Percentiles rank a stretch among this genome's conserved stretches.
Evolutionary conservation across 2,113 vertebrate genomes (phyloP).

Genomic region (Pseudopipra pipra): DNA sequence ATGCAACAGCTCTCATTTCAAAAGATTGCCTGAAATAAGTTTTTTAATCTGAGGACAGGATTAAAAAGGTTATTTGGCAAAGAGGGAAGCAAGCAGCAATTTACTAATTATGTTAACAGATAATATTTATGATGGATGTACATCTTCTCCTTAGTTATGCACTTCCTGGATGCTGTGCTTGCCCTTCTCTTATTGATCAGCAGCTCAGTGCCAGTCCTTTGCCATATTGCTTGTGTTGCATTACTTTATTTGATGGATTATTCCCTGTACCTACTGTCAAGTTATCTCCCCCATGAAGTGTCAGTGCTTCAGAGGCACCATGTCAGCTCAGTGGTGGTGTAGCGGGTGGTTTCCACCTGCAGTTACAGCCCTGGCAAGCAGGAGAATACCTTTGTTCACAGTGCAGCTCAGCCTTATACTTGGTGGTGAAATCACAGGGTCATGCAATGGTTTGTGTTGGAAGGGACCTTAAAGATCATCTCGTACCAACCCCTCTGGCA

Average conservation of each 20-base stretch:
- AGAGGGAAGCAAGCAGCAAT: neutral
- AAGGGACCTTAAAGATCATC: neutral
- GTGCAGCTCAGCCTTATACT: neutral
- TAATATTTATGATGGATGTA: neutral
- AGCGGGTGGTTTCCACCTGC: neutral
- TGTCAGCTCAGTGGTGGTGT: fast-evolving
- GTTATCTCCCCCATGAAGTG: fast-evolving
- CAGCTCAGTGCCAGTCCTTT: neutral
- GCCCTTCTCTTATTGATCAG: neutral
- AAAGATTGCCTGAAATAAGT: neutral
- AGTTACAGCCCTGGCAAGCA: neutral
- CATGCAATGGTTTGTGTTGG: neutral
- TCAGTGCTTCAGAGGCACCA: fast-evolving
- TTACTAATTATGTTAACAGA: neutral
- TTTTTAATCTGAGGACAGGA: neutral
- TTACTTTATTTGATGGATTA: neutral
- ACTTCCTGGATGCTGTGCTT: neutral
- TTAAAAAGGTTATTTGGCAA: neutral
- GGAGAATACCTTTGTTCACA: neutral
- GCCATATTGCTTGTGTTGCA: neutral
- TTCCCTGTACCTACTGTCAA: neutral
- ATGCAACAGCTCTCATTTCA: neutral
- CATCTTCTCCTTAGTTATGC: neutral
- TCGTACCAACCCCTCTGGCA: neutral
- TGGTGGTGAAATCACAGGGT: neutral